These are phyloP conservation scores for Acanthoscelides obtectus DNA, from an alignment of 2,888 invertebrate species.

Conservation along the genomic window DNA sequence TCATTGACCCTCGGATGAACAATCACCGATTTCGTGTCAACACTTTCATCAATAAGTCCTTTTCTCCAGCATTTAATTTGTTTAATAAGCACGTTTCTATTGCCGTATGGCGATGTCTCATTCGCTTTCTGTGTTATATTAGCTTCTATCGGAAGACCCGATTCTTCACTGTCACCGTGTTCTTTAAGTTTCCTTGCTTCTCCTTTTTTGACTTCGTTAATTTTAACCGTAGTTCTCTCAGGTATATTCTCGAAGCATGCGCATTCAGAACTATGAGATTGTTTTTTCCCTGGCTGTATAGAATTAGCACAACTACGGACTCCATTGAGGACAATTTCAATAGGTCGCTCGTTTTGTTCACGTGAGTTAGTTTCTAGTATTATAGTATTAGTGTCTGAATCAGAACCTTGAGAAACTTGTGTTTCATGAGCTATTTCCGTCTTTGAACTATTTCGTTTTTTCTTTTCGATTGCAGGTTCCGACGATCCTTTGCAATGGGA, in stretches of 20 bases:
- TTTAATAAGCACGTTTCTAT: not conserved
- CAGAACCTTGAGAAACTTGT: not conserved
- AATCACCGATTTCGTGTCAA: too few species aligned
- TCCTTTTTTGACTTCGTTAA: too few species aligned
- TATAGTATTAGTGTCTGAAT: not conserved
- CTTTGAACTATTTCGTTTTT: not conserved
- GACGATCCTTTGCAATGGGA: not conserved
- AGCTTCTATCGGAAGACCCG: too few species aligned
- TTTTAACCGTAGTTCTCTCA: too few species aligned
- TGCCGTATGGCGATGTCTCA: not conserved
- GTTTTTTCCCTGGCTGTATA: not conserved
- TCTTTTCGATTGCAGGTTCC: not conserved
- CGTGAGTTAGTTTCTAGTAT: not conserved
- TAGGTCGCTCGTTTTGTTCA: not conserved
- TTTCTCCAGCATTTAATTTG: not conserved
- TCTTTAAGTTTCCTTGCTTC: too few species aligned
- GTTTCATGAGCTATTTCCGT: not conserved
- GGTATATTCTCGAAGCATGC: too few species aligned
- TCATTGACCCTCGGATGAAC: too few species aligned
- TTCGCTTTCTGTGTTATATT: too few species aligned
- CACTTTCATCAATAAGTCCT: not conserved
- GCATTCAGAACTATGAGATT: not conserved
- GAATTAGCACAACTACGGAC: not conserved
- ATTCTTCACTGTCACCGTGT: too few species aligned
- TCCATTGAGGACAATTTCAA: not conserved